A percentile compares a stretch with the other conserved stretches of the same genome.
Conservation (phyloP, 2,113 vertebrate species). For the Scalopus aquaticus region DNA sequence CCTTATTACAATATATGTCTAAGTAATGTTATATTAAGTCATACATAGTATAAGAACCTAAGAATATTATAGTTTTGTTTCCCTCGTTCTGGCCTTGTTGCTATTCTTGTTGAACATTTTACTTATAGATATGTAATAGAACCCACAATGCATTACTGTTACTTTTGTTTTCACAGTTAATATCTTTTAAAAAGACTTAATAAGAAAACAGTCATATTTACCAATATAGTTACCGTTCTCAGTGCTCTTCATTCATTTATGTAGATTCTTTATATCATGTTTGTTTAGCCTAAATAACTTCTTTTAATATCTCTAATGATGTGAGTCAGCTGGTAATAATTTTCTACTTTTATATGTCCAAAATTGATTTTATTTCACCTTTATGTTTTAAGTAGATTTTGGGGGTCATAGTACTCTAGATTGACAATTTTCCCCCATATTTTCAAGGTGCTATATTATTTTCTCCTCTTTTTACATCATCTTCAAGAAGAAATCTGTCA, state of each 20-base stretch:
- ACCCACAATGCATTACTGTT: not conserved
- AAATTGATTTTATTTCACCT: slow-evolving; percentile 14
- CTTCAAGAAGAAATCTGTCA: not conserved
- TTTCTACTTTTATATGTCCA: not conserved
- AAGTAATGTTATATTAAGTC: not conserved
- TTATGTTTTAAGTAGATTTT: slow-evolving; percentile 4
- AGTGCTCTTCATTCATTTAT: not conserved
- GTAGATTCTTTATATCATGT: not conserved
- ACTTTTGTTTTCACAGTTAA: not conserved
- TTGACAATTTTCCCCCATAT: not conserved
- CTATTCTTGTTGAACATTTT: not conserved
- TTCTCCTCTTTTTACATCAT: not conserved
- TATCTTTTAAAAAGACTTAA: not conserved
- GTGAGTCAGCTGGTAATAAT: not conserved
- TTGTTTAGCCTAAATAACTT: not conserved
- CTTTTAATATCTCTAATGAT: not conserved
- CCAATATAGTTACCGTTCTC: not conserved
- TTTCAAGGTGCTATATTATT: not conserved
- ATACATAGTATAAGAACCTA: not conserved
- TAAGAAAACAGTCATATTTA: not conserved
- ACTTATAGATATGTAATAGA: not conserved
- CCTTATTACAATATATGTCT: not conserved
- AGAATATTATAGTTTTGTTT: not conserved
- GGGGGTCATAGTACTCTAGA: not conserved
- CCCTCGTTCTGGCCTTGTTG: not conserved